A percentile compares a stretch with the other conserved stretches of the same genome.
Evolutionary conservation across 2,113 vertebrate species (phyloP).

Genomic region (Passer domesticus): DNA sequence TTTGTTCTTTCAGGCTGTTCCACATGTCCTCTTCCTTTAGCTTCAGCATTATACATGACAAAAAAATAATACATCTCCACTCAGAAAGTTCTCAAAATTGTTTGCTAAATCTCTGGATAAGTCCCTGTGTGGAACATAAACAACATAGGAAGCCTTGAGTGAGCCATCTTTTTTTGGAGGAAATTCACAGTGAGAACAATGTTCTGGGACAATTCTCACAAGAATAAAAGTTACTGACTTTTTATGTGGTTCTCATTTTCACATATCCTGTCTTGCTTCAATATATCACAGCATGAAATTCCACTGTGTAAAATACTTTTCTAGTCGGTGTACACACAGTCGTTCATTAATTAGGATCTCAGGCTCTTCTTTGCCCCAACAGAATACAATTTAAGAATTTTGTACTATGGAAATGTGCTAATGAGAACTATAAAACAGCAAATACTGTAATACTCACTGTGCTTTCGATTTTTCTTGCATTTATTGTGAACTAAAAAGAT

Average conservation of each 20-base stretch:
- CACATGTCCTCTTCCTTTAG: neutral
- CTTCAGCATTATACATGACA: neutral
- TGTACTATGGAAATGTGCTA: constrained; percentile 23
- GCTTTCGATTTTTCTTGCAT: constrained; percentile 37
- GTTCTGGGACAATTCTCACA: constrained; percentile 27
- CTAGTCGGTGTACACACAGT: neutral
- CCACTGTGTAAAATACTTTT: constrained; percentile 23
- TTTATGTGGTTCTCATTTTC: constrained; percentile 14
- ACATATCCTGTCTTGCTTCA: neutral
- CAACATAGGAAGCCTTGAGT: neutral
- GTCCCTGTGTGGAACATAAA: neutral
- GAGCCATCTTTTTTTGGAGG: neutral
- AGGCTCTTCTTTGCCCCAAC: constrained; percentile 6
- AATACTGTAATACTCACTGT: constrained; percentile 11
- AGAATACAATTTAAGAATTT: constrained; percentile 35
- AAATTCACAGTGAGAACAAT: constrained; percentile 10
- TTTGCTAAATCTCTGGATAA: neutral
- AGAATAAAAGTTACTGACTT: neutral
- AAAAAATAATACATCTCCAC: neutral
- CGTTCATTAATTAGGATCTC: constrained; percentile 30
- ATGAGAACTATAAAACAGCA: constrained; percentile 39
- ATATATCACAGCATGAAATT: constrained; percentile 24
- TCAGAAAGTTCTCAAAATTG: neutral
- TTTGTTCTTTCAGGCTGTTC: neutral
- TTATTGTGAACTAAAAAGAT: constrained; percentile 36